phyloP scores from a whole-genome alignment of 2,113 vertebrate species.

The Labeo catla region DNA sequence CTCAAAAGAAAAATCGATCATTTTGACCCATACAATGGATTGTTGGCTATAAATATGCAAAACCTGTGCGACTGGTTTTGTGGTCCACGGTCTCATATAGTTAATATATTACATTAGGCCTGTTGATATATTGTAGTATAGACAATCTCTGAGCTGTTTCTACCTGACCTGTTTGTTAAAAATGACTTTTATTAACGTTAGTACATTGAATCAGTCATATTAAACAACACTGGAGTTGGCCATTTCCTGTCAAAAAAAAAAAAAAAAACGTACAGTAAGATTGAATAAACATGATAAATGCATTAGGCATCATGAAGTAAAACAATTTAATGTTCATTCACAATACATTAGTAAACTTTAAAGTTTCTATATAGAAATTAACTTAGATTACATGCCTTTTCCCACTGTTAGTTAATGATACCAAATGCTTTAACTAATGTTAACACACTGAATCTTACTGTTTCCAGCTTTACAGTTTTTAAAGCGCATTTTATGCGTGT shows the following conservation, averaged over 20 bases:
- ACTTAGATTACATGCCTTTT: not conserved
- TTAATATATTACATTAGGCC: too few relatives aligned
- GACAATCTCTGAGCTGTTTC: not conserved
- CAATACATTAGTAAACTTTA: not conserved
- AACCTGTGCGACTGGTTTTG: too few relatives aligned
- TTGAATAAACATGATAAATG: not conserved
- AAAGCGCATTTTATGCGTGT: slow-evolving; percentile 33
- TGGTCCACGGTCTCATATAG: too few relatives aligned
- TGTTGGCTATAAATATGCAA: too few relatives aligned
- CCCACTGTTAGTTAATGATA: too few relatives aligned
- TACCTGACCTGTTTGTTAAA: not conserved
- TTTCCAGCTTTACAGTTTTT: not conserved
- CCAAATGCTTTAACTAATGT: not conserved
- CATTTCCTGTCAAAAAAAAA: not conserved
- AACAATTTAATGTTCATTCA: not conserved
- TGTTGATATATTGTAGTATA: not conserved
- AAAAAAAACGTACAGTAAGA: not conserved
- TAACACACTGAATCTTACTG: not conserved
- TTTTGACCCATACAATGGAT: too few relatives aligned
- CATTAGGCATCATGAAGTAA: not conserved
- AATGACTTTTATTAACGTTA: not conserved
- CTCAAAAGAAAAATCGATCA: too few relatives aligned
- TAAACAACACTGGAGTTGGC: not conserved
- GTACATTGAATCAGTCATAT: not conserved
- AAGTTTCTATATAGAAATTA: not conserved